These are phyloP conservation scores for Mohoua ochrocephala DNA, from an alignment of 2,113 vertebrate genomes.

Conservation along the genomic window DNA sequence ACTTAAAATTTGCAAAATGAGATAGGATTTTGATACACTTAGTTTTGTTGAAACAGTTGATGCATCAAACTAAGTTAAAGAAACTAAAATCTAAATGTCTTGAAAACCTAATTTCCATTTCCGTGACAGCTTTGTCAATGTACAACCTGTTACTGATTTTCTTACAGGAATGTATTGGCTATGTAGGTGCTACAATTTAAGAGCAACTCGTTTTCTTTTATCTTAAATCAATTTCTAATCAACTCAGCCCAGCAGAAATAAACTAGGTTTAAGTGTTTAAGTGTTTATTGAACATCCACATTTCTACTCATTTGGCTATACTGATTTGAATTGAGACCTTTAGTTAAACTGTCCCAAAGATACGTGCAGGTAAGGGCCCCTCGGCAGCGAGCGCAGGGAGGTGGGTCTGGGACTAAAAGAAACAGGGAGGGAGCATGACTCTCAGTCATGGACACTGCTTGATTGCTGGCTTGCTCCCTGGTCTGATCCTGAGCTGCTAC, in stretches of 20 bases:
- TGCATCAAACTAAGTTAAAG: background rate
- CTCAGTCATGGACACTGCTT: background rate
- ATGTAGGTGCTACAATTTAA: background rate
- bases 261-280: background rate
- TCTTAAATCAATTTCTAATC: slow-evolving; percentile 47
- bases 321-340: background rate
- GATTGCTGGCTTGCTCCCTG: background rate
- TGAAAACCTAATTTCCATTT: slow-evolving; percentile 8
- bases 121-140: background rate
- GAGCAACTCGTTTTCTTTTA: background rate
- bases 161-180: background rate
- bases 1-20: background rate
- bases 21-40: background rate
- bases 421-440: background rate
- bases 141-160: background rate
- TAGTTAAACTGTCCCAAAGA: background rate
- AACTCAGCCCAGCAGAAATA: background rate
- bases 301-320: background rate
- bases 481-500: background rate
- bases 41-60: background rate
- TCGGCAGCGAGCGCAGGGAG: rapidly evolving
- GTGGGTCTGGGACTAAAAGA: background rate
- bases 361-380: rapidly evolving
- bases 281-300: background rate
- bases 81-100: background rate